A percentile compares a stretch with the other conserved stretches of the same genome.
These are phyloP conservation scores for Phalacrocorax pelagicus DNA, from an alignment of 2,113 vertebrate genomes.

Conservation along the genomic window DNA sequence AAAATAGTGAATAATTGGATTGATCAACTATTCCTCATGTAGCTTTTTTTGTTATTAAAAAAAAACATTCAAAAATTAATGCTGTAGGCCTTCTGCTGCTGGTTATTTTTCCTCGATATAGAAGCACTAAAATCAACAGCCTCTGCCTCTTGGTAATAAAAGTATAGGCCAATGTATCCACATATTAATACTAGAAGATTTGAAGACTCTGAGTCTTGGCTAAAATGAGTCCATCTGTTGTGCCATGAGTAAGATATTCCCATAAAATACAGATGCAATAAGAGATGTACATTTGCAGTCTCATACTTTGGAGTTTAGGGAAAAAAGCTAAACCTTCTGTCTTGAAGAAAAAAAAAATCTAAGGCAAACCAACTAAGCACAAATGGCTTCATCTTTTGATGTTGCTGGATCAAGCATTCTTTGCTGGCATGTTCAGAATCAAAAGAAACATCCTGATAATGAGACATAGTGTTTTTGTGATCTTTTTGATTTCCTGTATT, in stretches of 20 bases:
- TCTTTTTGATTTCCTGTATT: slow-evolving; percentile 66
- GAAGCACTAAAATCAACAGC: neutral
- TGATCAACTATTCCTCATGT: neutral
- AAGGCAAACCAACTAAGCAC: slow-evolving; percentile 55
- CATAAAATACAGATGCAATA: slow-evolving; percentile 65
- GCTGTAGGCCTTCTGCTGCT: neutral
- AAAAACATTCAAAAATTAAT: neutral
- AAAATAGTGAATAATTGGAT: neutral
- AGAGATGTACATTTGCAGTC: slow-evolving; percentile 49
- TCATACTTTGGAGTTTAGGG: slow-evolving; percentile 48
- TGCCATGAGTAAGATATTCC: slow-evolving; percentile 34
- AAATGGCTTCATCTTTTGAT: slow-evolving; percentile 71
- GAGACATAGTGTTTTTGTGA: slow-evolving; percentile 65
- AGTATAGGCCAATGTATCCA: neutral
- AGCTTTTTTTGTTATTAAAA: neutral
- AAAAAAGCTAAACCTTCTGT: slow-evolving; percentile 54
- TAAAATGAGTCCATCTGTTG: slow-evolving; percentile 63
- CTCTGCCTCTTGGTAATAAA: neutral
- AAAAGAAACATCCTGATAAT: slow-evolving; percentile 70
- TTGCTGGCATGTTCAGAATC: slow-evolving; percentile 66
- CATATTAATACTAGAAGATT: neutral
- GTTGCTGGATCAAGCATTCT: slow-evolving; percentile 64
- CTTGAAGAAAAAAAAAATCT: slow-evolving; percentile 53
- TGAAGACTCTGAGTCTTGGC: neutral
- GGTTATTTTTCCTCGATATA: neutral